These are phyloP conservation scores for Cryptophagus acutangulus DNA, from an alignment of 2,888 invertebrate species.

Conservation along the genomic window DNA sequence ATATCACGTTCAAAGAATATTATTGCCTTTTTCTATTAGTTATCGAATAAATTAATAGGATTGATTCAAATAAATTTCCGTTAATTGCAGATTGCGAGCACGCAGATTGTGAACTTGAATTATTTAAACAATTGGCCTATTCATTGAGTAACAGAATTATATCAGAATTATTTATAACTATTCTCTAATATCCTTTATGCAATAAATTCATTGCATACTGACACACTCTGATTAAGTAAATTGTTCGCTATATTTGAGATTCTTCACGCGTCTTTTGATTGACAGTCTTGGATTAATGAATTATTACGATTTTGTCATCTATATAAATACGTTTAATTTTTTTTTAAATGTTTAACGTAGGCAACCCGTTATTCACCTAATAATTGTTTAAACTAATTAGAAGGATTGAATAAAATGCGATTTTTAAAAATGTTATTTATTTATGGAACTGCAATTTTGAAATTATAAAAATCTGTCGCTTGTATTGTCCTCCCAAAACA, in stretches of 20 bases:
- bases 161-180: slow-evolving; percentile 30
- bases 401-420: slow-evolving; percentile 3
- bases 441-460: slow-evolving; percentile 25
- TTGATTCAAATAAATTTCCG: too few species aligned
- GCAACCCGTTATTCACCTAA: neutral
- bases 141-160: slow-evolving; percentile 35
- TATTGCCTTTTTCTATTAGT: too few species aligned
- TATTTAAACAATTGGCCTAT: slow-evolving; percentile 9
- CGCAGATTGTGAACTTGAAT: too few species aligned
- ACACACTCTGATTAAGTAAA: slow-evolving; percentile 7
- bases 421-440: slow-evolving; percentile 23
- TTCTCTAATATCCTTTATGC: slow-evolving; percentile 30
- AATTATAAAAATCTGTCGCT: slow-evolving; percentile 6
- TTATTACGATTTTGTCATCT: too few species aligned
- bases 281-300: slow-evolving; percentile 14
- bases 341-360: too few species aligned
- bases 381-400: neutral
- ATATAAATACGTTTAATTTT: too few species aligned
- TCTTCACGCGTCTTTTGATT: slow-evolving; percentile 11
- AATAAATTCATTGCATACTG: too few species aligned
- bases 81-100: too few species aligned
- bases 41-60: too few species aligned
- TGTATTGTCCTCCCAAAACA: slow-evolving; percentile 4
- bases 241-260: slow-evolving; percentile 13
- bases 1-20: too few species aligned